phyloP scores from a whole-genome alignment of 1,140 invertebrate genomes.

The Scaptomyza montana region DNA sequence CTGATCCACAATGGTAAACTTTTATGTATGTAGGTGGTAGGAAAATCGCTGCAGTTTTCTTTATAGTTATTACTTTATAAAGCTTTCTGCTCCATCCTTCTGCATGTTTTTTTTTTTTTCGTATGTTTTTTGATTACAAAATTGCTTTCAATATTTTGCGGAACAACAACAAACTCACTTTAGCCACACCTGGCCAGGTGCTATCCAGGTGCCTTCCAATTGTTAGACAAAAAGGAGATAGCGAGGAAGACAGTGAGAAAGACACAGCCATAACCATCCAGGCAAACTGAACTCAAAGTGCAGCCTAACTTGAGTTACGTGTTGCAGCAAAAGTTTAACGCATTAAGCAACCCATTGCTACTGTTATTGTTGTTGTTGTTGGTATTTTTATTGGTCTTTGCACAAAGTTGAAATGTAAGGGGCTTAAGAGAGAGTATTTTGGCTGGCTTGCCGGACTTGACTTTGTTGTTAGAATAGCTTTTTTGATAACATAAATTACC shows the following conservation, averaged over 20 bases:
- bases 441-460: conserved; percentile 1
- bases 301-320: conserved; percentile 71
- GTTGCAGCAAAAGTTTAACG: conserved; percentile 78
- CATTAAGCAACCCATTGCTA: conserved; percentile 69
- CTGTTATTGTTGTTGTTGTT: conserved; percentile 40
- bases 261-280: conserved; percentile 4
- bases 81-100: conserved; percentile 50
- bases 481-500: conserved; percentile 25
- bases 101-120: conserved; percentile 3
- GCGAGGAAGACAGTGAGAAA: not conserved
- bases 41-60: conserved; percentile 71
- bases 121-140: conserved; percentile 66
- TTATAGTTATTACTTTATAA: conserved; percentile 80
- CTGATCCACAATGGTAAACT: conserved; percentile 49
- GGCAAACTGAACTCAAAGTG: conserved; percentile 43
- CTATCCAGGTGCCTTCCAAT: not conserved
- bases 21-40: conserved; percentile 38
- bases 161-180: conserved; percentile 56
- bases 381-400: conserved; percentile 36
- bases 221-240: too few species aligned
- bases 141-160: conserved; percentile 74
- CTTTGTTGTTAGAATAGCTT: conserved; percentile 13
- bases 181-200: conserved; percentile 60
- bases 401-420: conserved; percentile 26
- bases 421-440: conserved; percentile 20